Conservation (phyloP, 2,797 vertebrate genomes). For the Sciurus vulgaris region DNA sequence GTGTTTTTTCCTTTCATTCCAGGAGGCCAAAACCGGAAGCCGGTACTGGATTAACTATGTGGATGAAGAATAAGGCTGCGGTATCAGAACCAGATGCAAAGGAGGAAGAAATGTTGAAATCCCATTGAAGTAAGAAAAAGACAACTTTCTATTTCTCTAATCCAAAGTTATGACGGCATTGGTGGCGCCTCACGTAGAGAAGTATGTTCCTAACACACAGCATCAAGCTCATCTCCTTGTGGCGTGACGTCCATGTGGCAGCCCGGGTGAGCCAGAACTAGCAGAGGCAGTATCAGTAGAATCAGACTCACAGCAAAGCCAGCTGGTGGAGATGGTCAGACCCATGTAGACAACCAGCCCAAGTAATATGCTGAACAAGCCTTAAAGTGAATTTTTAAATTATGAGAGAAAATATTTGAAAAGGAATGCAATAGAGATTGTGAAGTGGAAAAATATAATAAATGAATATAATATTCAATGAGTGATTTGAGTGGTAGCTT, state of each 20-base stretch:
- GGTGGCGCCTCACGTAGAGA: not conserved
- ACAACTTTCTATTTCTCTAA: not conserved
- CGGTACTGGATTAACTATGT: constrained; percentile 15
- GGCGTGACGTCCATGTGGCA: not conserved
- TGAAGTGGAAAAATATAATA: not conserved
- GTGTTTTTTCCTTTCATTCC: rapidly evolving
- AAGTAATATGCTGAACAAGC: not conserved
- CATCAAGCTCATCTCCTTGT: not conserved
- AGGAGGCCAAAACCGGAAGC: constrained; percentile 60
- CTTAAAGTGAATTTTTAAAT: not conserved
- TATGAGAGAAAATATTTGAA: not conserved
- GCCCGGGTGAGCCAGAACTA: not conserved
- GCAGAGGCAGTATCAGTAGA: too few species aligned
- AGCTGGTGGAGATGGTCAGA: not conserved
- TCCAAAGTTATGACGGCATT: not conserved
- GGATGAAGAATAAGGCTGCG: not conserved
- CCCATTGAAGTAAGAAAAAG: not conserved
- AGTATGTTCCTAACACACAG: rapidly evolving
- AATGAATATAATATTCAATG: not conserved
- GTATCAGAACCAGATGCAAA: not conserved
- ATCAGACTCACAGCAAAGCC: too few species aligned
- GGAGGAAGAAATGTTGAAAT: not conserved
- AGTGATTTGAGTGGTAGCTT: not conserved
- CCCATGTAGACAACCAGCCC: too few species aligned
- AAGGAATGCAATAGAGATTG: not conserved